A percentile compares a stretch with the other conserved stretches of the same genome.
phyloP scores from a whole-genome alignment of 2,113 vertebrate genomes.

The Tragulus kanchil region DNA sequence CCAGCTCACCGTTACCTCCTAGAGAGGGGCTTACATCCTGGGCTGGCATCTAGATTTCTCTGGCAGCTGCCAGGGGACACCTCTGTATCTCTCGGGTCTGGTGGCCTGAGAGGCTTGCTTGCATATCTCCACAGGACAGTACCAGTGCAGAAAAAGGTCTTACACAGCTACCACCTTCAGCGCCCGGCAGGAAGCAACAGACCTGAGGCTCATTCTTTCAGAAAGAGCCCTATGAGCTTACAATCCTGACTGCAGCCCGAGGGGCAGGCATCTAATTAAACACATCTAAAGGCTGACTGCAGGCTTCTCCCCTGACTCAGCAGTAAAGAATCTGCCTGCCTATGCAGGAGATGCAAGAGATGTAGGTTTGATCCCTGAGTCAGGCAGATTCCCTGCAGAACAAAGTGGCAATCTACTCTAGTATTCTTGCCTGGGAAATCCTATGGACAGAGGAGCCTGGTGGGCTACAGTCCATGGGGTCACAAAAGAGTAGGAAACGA shows the following conservation, averaged over 20 bases:
- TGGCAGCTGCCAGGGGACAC: neutral
- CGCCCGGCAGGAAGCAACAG: neutral
- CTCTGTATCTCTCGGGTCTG: neutral
- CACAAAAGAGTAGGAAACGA: neutral
- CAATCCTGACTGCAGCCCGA: neutral
- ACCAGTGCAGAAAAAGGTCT: neutral
- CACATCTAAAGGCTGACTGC: neutral
- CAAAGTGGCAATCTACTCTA: neutral
- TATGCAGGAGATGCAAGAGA: neutral
- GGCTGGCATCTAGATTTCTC: neutral
- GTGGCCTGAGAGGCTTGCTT: neutral
- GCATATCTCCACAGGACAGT: neutral
- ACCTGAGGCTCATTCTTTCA: neutral
- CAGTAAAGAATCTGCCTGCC: neutral
- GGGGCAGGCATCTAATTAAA: neutral
- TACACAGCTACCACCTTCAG: neutral
- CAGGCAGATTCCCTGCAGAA: neutral
- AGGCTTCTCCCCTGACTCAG: neutral
- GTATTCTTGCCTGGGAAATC: neutral
- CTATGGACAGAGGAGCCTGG: neutral
- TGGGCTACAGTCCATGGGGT: neutral
- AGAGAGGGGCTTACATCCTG: neutral
- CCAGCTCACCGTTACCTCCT: neutral
- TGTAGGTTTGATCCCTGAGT: neutral
- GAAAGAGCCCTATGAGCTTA: neutral